phyloP scores from a whole-genome alignment of 2,113 vertebrate genomes.

The Notiomystis cincta region DNA sequence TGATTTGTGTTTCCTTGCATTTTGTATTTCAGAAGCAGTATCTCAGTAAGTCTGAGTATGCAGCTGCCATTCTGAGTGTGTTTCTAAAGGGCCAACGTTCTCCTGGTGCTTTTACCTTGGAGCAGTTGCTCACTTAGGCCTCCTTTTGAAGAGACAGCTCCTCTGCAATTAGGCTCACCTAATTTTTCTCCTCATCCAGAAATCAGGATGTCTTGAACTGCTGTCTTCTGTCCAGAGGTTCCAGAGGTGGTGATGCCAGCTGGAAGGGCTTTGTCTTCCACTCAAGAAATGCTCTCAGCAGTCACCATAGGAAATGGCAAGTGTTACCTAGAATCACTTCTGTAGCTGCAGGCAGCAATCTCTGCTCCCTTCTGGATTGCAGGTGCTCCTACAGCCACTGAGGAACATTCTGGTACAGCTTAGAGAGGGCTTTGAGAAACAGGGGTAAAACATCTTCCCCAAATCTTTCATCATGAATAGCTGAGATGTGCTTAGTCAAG shows the following conservation, averaged over 20 bases:
- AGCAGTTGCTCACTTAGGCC: neutral
- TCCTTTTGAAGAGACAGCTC: neutral
- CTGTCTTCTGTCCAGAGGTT: neutral
- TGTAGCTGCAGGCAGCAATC: neutral
- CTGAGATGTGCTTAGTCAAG: neutral
- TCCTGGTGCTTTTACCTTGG: neutral
- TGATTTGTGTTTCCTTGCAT: neutral
- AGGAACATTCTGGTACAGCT: neutral
- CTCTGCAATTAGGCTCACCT: neutral
- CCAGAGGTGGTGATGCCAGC: neutral
- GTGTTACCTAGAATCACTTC: neutral
- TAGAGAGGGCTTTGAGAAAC: neutral
- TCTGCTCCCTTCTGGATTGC: neutral
- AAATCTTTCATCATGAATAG: neutral
- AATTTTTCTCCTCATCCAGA: neutral
- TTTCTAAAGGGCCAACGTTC: neutral
- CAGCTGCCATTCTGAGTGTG: neutral
- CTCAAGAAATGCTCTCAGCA: neutral
- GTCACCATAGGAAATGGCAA: neutral
- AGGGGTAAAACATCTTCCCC: neutral
- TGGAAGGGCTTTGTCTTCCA: neutral
- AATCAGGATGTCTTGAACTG: neutral
- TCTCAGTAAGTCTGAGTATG: neutral
- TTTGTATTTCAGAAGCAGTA: neutral
- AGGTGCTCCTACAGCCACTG: neutral